A percentile compares a stretch with the other conserved stretches of the same genome.
Conservation (phyloP, 2,888 invertebrate genomes). For the Polyploca ridens region DNA sequence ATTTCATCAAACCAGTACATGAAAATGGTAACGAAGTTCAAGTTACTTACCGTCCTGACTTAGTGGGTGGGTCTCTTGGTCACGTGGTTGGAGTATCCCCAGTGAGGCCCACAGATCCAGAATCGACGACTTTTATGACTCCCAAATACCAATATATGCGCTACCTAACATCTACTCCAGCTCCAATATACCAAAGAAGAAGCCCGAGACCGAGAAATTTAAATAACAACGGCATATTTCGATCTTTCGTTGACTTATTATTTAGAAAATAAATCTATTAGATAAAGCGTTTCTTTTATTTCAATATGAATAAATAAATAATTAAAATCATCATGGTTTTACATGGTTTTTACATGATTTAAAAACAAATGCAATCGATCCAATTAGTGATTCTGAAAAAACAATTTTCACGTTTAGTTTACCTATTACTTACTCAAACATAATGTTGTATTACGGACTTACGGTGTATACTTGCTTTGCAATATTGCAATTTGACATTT, state of each 20-base stretch:
- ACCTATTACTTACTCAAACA: background rate
- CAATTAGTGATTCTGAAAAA: too few relatives aligned
- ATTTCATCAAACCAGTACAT: conserved; percentile 68
- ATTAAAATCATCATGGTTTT: too few relatives aligned
- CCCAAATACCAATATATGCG: conserved; percentile 26
- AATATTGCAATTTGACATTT: conserved; percentile 31
- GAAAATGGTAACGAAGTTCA: conserved; percentile 53
- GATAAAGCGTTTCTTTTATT: conserved; percentile 9
- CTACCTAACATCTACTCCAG: conserved; percentile 26
- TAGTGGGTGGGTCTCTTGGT: conserved; percentile 64
- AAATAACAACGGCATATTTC: conserved; percentile 53
- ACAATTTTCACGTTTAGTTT: too few relatives aligned
- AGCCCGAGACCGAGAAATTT: conserved; percentile 46
- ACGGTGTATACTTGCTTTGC: background rate
- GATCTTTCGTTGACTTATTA: conserved; percentile 72
- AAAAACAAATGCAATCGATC: too few relatives aligned
- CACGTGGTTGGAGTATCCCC: conserved; percentile 65
- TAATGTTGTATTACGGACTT: background rate
- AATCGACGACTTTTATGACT: conserved; percentile 10
- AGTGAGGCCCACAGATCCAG: conserved; percentile 45
- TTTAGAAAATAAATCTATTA: conserved; percentile 56
- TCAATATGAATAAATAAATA: background rate
- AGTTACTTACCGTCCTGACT: conserved; percentile 55
- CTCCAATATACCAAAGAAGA: conserved; percentile 29
- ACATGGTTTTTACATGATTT: too few relatives aligned